Percentiles rank a stretch among this genome's conserved stretches.
phyloP scores from a whole-genome alignment of 2,113 vertebrate species.

The Scomber scombrus region DNA sequence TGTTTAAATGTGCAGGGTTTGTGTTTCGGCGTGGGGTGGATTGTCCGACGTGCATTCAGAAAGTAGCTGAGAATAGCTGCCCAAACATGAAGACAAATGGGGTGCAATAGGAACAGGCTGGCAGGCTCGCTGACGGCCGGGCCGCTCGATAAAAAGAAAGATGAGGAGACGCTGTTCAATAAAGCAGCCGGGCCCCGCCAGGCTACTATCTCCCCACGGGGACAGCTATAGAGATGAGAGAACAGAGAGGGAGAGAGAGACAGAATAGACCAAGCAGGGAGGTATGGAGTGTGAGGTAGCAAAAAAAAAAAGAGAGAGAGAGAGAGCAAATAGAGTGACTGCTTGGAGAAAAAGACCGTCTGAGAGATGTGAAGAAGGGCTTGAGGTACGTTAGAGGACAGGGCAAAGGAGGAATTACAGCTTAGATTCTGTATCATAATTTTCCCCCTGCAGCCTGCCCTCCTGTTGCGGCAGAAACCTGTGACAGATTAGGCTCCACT shows the following conservation, averaged over 20 bases:
- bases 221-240: constrained; percentile 33
- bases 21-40: neutral
- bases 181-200: constrained; percentile 33
- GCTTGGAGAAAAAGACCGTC: constrained; percentile 22
- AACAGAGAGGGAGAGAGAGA: neutral
- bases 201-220: constrained; percentile 21
- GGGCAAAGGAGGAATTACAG: neutral
- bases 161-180: constrained; percentile 54
- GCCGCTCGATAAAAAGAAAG: constrained; percentile 38
- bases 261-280: constrained; percentile 14
- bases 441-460: neutral
- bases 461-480: neutral
- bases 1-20: constrained; percentile 1
- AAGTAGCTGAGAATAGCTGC: constrained; percentile 47
- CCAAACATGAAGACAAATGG: constrained; percentile 58
- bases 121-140: constrained; percentile 33
- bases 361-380: neutral
- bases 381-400: neutral
- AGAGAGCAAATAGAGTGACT: constrained; percentile 14
- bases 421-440: neutral
- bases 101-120: constrained; percentile 39
- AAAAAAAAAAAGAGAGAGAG: neutral
- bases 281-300: constrained; percentile 37
- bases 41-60: neutral
- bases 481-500: constrained; percentile 37